Evolutionary conservation across 2,113 vertebrate species (phyloP).

Genomic region (Gulo gulo): DNA sequence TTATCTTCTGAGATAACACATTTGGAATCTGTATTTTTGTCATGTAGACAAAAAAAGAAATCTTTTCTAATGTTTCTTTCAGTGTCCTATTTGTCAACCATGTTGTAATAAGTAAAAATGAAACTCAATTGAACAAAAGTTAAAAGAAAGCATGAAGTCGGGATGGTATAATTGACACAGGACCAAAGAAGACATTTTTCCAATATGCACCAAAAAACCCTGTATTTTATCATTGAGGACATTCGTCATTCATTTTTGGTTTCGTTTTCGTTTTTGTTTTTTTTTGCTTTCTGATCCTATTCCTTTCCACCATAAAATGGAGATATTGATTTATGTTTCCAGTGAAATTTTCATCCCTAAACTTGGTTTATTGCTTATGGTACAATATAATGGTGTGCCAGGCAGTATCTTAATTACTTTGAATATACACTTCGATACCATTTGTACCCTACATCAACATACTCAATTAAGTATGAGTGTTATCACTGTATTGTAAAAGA

Average conservation of each 20-base stretch:
- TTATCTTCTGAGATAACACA: too few species aligned
- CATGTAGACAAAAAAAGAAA: too few species aligned
- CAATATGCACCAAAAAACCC: too few species aligned
- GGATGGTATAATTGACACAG: neutral
- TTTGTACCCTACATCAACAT: neutral
- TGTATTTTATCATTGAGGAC: too few species aligned
- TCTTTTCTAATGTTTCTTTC: too few species aligned
- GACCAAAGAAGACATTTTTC: neutral
- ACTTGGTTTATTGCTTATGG: neutral
- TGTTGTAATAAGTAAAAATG: neutral
- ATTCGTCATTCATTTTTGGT: neutral
- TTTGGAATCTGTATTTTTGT: too few species aligned
- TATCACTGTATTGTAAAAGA: neutral
- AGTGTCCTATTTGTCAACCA: neutral
- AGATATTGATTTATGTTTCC: neutral
- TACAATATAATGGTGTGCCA: neutral
- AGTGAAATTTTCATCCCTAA: neutral
- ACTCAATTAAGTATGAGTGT: neutral
- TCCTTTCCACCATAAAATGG: neutral
- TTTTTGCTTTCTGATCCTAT: neutral
- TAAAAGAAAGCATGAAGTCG: neutral
- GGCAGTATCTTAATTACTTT: too few species aligned
- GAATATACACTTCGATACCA: neutral
- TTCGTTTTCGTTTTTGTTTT: too few species aligned
- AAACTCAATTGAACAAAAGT: neutral